Evolutionary conservation across 2,113 vertebrate genomes (phyloP), one percentile per base, ranked within the genome.

Genomic region (Bos javanicus): DNA sequence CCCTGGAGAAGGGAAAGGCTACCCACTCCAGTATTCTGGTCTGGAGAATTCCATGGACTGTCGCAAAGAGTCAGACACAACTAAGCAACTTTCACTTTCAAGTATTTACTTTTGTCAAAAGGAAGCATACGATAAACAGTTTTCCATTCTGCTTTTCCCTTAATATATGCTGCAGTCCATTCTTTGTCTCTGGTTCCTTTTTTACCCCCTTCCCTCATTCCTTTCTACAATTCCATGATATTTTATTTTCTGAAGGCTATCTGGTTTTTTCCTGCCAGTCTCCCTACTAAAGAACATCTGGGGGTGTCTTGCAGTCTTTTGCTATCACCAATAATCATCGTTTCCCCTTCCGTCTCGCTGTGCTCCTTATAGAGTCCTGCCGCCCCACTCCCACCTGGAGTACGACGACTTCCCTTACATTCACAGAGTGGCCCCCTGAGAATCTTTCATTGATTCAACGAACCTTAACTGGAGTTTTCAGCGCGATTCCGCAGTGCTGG

Each of bases 391-490:
- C 91, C 67, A 91, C 43, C 30, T 25, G 43, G 52, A 74, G 28
- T 33, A 26, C 7, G 36, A 54, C 1, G 13, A 33, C 60, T 50
- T 6, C 86, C 28, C 56, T 30, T 57, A 46, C 71, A 39, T 13
- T 80, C 26, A 43, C 48, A 57, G 17, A 90, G 15, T 54, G 87
- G 86, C 23, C 64, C 43, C n/a, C n/a, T 16, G 39, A 48, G 14
- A 83, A 71, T 52, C 76, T 52, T 91, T 81, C 93, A 97, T 95
- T 96, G 96, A 95, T 96, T 95, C 95, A 52, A 46, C 6, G 4
- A 91, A 62, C 39, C 52, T 26, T 46, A 57, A 50, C 46, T 39
- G 54, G 54, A 12, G 3, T 74, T 21, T 28, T 74, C 62, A 5
- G 28, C 7, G 90, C 30, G 67, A 62, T 3, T 17, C 14, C 13